Percentiles rank a stretch among this genome's conserved stretches.
Conservation (phyloP, 2,113 vertebrate genomes). For the Rhodinocichla rosea region DNA sequence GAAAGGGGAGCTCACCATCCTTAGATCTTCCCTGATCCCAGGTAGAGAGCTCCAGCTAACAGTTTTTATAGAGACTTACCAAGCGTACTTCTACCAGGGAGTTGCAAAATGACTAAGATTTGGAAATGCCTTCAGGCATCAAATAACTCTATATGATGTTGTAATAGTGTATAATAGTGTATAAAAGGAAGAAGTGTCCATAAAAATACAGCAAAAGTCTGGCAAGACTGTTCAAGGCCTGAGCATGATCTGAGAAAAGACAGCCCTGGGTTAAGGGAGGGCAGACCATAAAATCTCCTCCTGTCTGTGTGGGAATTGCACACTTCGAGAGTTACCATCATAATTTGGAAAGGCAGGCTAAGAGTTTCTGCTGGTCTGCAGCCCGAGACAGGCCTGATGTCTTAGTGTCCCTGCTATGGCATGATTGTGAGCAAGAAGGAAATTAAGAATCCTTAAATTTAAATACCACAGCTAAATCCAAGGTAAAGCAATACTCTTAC, state of each 20-base stretch:
- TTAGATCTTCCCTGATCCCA: slow-evolving; percentile 84
- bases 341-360: not conserved
- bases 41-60: slow-evolving; percentile 68
- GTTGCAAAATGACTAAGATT: not conserved
- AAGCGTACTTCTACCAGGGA: not conserved
- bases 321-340: not conserved
- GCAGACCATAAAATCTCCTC: not conserved
- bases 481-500: not conserved
- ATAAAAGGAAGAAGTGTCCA: not conserved
- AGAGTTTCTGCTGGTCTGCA: not conserved
- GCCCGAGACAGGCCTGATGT: not conserved
- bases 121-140: not conserved
- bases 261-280: not conserved
- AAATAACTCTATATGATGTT: not conserved
- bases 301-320: not conserved
- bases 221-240: not conserved
- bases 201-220: not conserved
- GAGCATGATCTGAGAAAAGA: not conserved
- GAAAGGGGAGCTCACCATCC: slow-evolving; percentile 76
- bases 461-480: not conserved
- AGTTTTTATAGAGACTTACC: not conserved
- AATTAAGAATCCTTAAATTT: not conserved
- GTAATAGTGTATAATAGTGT: not conserved
- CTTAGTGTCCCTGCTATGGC: not conserved
- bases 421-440: not conserved